Evolutionary conservation across 2,113 vertebrate species (phyloP).

Genomic region (Syngnathus typhle): DNA sequence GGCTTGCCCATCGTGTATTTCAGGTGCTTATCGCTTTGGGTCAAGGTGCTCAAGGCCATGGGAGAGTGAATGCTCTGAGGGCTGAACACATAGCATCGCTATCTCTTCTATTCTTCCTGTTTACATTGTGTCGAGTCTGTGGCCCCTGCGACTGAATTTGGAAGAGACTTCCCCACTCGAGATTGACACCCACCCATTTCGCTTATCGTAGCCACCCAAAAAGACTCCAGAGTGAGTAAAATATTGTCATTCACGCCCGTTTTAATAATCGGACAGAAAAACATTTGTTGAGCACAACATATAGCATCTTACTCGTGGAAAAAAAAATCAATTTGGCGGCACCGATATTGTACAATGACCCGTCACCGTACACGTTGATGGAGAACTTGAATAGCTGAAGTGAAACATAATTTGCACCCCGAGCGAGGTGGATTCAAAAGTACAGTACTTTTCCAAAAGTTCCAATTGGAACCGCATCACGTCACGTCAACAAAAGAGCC

Average conservation of each 20-base stretch:
- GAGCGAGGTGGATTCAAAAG: background rate
- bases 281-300: constrained; percentile 87
- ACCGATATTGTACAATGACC: constrained; percentile 65
- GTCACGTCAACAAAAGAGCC: constrained; percentile 33
- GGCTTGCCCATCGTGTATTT: constrained; percentile 28
- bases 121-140: constrained; percentile 32
- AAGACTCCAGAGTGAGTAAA: background rate
- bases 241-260: constrained; percentile 76
- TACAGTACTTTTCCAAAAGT: constrained; percentile 3
- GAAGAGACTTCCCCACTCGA: background rate
- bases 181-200: background rate
- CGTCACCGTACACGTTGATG: constrained; percentile 56
- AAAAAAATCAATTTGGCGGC: constrained; percentile 63
- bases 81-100: constrained; percentile 38
- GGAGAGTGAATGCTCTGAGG: constrained; percentile 53
- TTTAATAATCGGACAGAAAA: constrained; percentile 94
- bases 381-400: constrained; percentile 35
- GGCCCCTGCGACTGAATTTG: constrained; percentile 5
- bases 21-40: constrained; percentile 44
- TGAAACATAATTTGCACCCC: constrained; percentile 24
- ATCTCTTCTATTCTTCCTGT: constrained; percentile 57
- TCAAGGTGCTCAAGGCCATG: constrained; percentile 47
- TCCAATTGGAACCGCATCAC: constrained; percentile 29
- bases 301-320: constrained; percentile 78
- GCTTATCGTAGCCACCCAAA: background rate